phyloP scores from a whole-genome alignment of 2,113 vertebrate genomes.

The Eudorcas thomsonii region DNA sequence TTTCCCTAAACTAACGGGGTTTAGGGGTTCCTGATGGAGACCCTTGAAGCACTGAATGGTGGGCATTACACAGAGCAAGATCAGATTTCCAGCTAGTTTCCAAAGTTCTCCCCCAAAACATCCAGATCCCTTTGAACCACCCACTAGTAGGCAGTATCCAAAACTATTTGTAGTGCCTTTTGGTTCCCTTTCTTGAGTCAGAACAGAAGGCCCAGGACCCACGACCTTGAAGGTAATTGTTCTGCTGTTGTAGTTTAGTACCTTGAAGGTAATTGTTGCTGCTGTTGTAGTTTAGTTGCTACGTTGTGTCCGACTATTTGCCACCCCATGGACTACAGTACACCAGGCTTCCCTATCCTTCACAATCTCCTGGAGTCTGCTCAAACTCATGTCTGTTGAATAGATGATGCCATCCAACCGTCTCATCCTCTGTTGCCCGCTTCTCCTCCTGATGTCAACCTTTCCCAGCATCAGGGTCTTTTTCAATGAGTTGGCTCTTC shows the following conservation, averaged over 20 bases:
- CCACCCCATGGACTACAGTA: background rate
- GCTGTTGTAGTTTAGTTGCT: background rate
- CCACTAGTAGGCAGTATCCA: background rate
- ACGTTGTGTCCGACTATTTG: background rate
- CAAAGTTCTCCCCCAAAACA: background rate
- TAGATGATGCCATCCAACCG: background rate
- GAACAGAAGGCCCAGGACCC: background rate
- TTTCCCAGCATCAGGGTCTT: background rate
- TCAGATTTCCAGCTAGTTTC: background rate
- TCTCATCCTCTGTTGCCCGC: background rate
- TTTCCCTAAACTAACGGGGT: background rate
- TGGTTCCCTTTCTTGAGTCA: background rate
- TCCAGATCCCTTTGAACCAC: background rate
- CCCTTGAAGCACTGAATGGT: background rate
- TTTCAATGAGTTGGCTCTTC: background rate
- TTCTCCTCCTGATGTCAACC: background rate
- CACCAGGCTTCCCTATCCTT: background rate
- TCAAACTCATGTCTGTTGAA: background rate
- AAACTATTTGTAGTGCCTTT: background rate
- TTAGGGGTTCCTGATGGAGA: background rate
- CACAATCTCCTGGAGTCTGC: background rate
- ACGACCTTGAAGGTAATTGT: background rate
- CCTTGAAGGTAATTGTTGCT: background rate
- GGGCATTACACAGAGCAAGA: background rate
- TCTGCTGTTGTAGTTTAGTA: background rate